Conservation (phyloP, 2,113 vertebrate species). For the Caretta caretta region DNA sequence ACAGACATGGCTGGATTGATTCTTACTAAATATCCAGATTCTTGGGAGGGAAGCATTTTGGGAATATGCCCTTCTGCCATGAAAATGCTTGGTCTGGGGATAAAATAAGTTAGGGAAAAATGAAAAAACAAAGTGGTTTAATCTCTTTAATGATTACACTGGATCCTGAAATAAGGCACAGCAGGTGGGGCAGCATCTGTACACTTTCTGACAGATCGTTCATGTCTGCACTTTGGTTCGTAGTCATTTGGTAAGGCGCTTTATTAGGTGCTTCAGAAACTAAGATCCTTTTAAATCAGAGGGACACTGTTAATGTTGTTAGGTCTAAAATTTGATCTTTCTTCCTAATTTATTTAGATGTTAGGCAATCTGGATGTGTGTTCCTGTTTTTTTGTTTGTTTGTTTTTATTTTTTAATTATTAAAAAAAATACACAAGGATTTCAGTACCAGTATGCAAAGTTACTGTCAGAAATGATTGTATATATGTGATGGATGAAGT, state of each 20-base stretch:
- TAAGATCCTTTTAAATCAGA: neutral
- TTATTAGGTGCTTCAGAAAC: conserved; percentile 5
- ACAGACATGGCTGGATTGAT: conserved; percentile 1
- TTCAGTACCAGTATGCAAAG: neutral
- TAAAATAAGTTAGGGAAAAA: conserved; percentile 30
- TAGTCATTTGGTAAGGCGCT: conserved; percentile 6
- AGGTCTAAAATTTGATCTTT: neutral
- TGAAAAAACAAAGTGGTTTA: conserved; percentile 52
- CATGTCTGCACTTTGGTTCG: neutral
- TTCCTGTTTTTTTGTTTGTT: neutral
- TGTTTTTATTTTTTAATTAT: neutral
- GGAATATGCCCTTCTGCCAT: neutral
- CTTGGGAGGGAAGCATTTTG: conserved; percentile 11
- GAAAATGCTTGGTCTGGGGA: conserved; percentile 48
- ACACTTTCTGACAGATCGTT: conserved; percentile 33
- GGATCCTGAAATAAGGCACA: neutral
- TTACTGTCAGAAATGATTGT: neutral
- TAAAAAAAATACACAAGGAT: neutral
- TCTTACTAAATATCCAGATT: conserved; percentile 24
- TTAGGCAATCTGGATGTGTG: neutral
- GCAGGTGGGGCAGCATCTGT: conserved; percentile 10
- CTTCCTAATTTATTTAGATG: neutral
- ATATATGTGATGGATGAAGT: neutral
- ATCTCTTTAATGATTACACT: conserved; percentile 21
- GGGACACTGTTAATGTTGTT: neutral